A percentile compares a stretch with the other conserved stretches of the same genome.
Evolutionary conservation across 2,888 invertebrate genomes (phyloP).

Genomic region (Drosophila lutescens): DNA sequence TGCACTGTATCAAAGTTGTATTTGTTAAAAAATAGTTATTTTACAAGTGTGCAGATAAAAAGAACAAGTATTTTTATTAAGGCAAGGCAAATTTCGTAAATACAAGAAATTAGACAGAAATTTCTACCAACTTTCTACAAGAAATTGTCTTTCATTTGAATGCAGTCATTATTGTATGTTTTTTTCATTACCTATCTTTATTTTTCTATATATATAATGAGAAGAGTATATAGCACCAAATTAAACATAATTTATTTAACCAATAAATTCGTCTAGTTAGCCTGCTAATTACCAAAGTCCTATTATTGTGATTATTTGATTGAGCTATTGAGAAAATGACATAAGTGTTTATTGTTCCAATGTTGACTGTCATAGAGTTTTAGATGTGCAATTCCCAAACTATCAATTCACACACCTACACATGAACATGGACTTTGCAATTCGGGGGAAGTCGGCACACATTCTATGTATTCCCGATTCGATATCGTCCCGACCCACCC

Average conservation of each 20-base stretch:
- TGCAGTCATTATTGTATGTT: neutral
- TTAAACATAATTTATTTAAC: neutral
- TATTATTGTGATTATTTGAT: neutral
- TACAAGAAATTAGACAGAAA: too few species aligned
- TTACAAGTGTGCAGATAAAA: too few species aligned
- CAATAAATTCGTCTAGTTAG: neutral
- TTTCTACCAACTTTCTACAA: neutral
- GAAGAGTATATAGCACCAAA: neutral
- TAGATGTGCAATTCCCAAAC: slow-evolving; percentile 29
- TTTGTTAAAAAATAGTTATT: too few species aligned
- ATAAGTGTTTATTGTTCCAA: slow-evolving; percentile 10
- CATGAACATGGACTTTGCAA: slow-evolving; percentile 7
- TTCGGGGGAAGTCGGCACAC: slow-evolving; percentile 3
- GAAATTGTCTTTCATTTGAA: neutral
- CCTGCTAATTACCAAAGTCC: neutral
- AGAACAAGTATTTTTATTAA: too few species aligned
- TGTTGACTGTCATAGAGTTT: slow-evolving; percentile 26
- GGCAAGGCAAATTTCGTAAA: too few species aligned
- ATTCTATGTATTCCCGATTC: neutral
- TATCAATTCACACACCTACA: slow-evolving; percentile 13
- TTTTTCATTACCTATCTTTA: neutral
- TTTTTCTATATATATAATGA: neutral
- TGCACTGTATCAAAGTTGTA: too few species aligned
- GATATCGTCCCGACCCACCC: neutral
- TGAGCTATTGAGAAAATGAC: slow-evolving; percentile 2